Evolutionary conservation across 2,113 vertebrate species (phyloP), one percentile per base, ranked within the genome.

Genomic region (Lophius piscatorius): DNA sequence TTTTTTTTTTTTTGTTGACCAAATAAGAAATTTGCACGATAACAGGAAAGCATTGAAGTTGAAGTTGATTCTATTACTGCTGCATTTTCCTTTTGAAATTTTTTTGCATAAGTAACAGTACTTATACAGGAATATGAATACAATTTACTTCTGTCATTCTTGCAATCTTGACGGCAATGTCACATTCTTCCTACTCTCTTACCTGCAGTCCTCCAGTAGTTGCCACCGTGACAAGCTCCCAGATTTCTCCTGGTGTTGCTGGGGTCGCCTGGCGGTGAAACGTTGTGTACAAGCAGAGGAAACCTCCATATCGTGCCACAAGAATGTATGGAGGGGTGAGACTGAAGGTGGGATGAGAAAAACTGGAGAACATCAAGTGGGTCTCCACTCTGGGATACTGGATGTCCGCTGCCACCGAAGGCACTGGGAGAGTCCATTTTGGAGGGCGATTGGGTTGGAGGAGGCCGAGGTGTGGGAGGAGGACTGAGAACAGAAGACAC

Each of bases 391-490:
- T 77, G 69, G 9, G 76, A 58, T 28, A 38, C 23, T 1, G 63
- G 56, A 33, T 65, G 77, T 56, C 42, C 76, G 6, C 18, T 16
- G 11, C 40, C 40, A 9, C 23, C 47, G 1, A 59, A 41, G 0
- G 48, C 13, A 17, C 36, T 2, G 33, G 87, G 76, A 34, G 70
- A 78, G 56, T 80, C 78, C 50, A 77, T 58, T 81, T 86, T 88
- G 40, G 78, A 77, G 34, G 91, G 90, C 0, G 90, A 92, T 39
- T 85, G 62, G 16, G 86, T 87, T 1, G 75, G 58, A 3, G 90
- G 78, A 9, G 90, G 86, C 0, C 88, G 60, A 23, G 91, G 87
- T 9, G 88, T 89, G 11, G 89, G 91, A 18, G 91, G 90, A 13
- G 88, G 89, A 54, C 89, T 91, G 0, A 92, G 85, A 57, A 90